A percentile compares a stretch with the other conserved stretches of the same genome.
Evolutionary conservation across 2,113 vertebrate genomes (phyloP).

Genomic region (Spea multiplicata): DNA sequence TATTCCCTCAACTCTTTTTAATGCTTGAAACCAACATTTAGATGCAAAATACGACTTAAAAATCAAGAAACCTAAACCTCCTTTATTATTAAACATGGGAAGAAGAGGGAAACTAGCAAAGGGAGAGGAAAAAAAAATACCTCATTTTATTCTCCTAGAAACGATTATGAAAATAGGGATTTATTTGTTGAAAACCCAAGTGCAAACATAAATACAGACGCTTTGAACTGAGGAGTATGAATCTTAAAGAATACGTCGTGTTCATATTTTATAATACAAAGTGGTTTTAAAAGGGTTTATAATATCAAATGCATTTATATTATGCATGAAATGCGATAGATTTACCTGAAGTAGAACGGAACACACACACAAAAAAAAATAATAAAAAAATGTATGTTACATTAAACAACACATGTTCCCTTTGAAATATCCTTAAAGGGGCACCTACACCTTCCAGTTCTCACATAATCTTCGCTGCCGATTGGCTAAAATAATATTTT

Average conservation of each 20-base stretch:
- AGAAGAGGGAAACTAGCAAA: constrained; percentile 66
- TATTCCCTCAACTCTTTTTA: constrained; percentile 59
- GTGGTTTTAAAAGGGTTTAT: constrained; percentile 53
- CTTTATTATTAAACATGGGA: too few relatives aligned
- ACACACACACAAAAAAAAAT: too few relatives aligned
- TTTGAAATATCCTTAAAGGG: too few relatives aligned
- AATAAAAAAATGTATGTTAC: too few relatives aligned
- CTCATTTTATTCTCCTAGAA: constrained; percentile 67
- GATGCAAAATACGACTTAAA: constrained; percentile 77
- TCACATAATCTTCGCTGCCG: too few relatives aligned
- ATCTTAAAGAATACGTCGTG: constrained; percentile 66
- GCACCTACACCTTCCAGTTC: too few relatives aligned
- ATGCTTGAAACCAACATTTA: constrained; percentile 69
- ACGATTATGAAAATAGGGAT: constrained; percentile 83
- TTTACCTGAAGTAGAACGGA: neutral
- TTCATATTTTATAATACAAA: constrained; percentile 62
- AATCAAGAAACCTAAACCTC: constrained; percentile 69
- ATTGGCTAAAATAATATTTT: too few relatives aligned
- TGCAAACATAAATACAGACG: constrained; percentile 72
- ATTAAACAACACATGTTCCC: too few relatives aligned
- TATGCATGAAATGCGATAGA: constrained; percentile 10
- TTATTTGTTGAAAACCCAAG: constrained; percentile 63
- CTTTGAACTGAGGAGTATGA: constrained; percentile 74
- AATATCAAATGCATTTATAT: constrained; percentile 6
- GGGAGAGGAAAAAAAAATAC: constrained; percentile 71